Conservation (phyloP, 2,797 vertebrate genomes). For the Acanthis flammea region DNA sequence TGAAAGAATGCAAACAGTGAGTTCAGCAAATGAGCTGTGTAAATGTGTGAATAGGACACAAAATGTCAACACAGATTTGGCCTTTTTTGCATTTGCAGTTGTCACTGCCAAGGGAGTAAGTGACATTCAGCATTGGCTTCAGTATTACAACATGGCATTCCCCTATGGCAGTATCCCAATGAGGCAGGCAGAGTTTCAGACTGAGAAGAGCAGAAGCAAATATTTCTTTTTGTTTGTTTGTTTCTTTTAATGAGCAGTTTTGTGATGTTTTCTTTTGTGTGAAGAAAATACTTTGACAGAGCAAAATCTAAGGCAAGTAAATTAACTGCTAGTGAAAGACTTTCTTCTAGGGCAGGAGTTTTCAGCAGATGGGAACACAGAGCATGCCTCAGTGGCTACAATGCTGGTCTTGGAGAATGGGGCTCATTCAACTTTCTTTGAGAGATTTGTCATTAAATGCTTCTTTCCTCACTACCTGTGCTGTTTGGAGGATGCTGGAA, state of each 20-base stretch:
- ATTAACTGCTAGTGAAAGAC: not conserved
- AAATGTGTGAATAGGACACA: not conserved
- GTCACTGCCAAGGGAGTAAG: not conserved
- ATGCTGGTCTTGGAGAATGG: not conserved
- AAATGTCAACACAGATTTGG: slow-evolving; percentile 10
- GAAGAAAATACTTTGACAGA: not conserved
- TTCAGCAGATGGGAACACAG: not conserved
- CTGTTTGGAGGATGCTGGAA: not conserved
- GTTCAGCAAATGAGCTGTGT: not conserved
- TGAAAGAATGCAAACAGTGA: not conserved
- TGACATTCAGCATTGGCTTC: not conserved
- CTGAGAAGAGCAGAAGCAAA: not conserved
- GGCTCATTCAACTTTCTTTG: not conserved
- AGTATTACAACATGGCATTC: not conserved
- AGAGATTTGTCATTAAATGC: not conserved
- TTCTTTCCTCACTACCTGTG: not conserved
- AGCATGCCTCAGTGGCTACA: not conserved
- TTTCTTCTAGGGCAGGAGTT: not conserved
- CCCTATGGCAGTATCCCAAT: not conserved
- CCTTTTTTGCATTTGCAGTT: not conserved
- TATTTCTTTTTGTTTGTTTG: not conserved
- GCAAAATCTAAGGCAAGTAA: not conserved
- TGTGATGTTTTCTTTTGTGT: not conserved
- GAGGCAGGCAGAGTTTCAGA: not conserved
- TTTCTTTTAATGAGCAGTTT: not conserved